Base-by-base conservation (phyloP, 2,797 vertebrate species). In the Erithacus rubecula region DNA sequence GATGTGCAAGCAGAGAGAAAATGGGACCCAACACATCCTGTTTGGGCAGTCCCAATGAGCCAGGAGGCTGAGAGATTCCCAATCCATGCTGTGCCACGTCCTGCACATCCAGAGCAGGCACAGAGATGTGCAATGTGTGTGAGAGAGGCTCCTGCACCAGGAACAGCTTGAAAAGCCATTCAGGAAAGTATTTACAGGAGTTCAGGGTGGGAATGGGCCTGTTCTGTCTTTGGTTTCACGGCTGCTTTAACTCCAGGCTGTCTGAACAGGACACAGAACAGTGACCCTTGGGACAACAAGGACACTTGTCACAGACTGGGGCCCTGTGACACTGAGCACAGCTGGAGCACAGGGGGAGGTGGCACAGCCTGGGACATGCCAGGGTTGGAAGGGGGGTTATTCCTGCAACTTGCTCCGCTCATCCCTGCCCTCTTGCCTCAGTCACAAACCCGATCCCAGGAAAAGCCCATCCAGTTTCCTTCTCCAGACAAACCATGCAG, bases 91-190 rank as follows among this genome's bases (percentile, higher is more conserved):
- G 0, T n/a, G 37, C 24, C 8, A 21, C 5, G 10, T 39, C 78
- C 26, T 4, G 55, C 39, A 24, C 20, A 1, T 62, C 18, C 8
- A 0, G 56, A 67, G 3, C 86, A 67, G 85, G 74, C 83, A 15
- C 55, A 39, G 58, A 20, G 77, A 22, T 17, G 63, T n/a, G 75
- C 56, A 83, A 6, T 1, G 43, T 32, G 46, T 62, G 69, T 84
- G 64, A 9, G 93, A 79, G 89, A 44, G 76, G 82, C 82, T 85
- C 81, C 90, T 91, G 93, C 65, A 53, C 75, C 62, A 74, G 69
- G 58, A 91, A 81, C 84, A 95, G 76, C 91, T 92, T 91, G 90
- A 83, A 94, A 92, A 95, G 51, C 79, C 87, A 92, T 91, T 95
- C 78, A 86, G 93, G 65, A 51, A 81, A 55, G 59, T 36, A 71